A percentile compares a stretch with the other conserved stretches of the same genome.
phyloP scores from a whole-genome alignment of 2,888 invertebrate genomes.

The Andrena bicolor region DNA sequence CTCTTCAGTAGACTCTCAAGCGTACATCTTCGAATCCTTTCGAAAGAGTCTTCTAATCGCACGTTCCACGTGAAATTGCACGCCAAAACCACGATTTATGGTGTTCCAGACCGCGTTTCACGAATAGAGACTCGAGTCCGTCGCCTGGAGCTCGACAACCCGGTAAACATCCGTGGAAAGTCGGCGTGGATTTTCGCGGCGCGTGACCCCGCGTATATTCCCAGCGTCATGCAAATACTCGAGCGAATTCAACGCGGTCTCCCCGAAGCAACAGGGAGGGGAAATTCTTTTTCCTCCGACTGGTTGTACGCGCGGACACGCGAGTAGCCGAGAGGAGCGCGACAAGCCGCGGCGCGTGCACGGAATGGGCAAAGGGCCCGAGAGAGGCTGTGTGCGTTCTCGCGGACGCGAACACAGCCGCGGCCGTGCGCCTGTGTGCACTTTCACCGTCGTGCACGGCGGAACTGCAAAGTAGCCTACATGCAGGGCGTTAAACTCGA shows the following conservation, averaged over 20 bases:
- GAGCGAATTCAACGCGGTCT: conserved; percentile 18
- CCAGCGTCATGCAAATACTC: conserved; percentile 39
- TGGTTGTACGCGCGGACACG: conserved; percentile 35
- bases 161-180: background rate
- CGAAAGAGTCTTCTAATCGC: no score
- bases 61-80: no score
- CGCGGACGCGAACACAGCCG: background rate
- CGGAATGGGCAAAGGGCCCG: conserved; percentile 14
- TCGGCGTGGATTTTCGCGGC: conserved; percentile 2
- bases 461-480: conserved; percentile 75
- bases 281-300: conserved; percentile 38
- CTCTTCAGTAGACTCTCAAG: background rate
- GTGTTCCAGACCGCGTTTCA: no score
- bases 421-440: conserved; percentile 64
- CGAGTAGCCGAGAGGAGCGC: conserved; percentile 14
- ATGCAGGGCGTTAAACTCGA: conserved; percentile 76
- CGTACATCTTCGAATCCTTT: background rate
- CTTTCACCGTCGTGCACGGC: conserved; percentile 75
- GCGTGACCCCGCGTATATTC: conserved; percentile 8
- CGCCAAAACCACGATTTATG: no score
- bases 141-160: background rate
- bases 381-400: background rate
- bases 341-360: conserved; percentile 55
- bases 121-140: no score
- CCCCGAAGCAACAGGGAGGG: conserved; percentile 15